A percentile compares a stretch with the other conserved stretches of the same genome.
Conservation (phyloP, 2,113 vertebrate genomes). For the Ivindomyrus marchei region DNA sequence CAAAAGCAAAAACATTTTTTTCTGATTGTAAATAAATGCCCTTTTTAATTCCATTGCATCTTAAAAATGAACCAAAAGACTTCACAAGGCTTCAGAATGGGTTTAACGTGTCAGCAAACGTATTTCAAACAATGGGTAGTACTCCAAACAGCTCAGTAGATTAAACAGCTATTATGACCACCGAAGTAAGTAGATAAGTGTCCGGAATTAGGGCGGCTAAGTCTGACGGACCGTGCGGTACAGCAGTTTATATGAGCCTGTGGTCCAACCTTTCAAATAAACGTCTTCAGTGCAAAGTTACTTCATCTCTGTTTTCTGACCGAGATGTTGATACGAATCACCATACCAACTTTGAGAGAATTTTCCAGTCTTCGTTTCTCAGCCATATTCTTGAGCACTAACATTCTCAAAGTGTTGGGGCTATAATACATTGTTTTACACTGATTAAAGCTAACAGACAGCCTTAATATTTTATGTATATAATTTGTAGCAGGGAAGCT, state of each 20-base stretch:
- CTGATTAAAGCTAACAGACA: background rate
- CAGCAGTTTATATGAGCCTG: background rate
- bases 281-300: background rate
- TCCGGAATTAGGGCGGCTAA: slow-evolving; percentile 23
- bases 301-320: background rate
- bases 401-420: background rate
- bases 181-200: slow-evolving; percentile 33
- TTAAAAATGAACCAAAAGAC: background rate
- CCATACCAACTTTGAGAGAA: background rate
- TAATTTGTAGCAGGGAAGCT: background rate
- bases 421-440: background rate
- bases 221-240: background rate
- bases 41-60: background rate
- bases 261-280: background rate
- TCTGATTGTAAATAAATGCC: background rate
- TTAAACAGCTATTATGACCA: slow-evolving; percentile 27
- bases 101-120: background rate
- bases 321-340: background rate
- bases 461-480: background rate
- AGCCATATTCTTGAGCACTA: background rate
- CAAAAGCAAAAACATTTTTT: background rate
- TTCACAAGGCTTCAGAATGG: background rate
- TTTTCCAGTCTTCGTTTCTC: background rate
- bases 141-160: slow-evolving; percentile 18
- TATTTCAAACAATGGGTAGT: slow-evolving; percentile 10